A percentile compares a stretch with the other conserved stretches of the same genome.
Evolutionary conservation across 1,140 invertebrate genomes (phyloP).

Genomic region (Drosophila mauritiana): DNA sequence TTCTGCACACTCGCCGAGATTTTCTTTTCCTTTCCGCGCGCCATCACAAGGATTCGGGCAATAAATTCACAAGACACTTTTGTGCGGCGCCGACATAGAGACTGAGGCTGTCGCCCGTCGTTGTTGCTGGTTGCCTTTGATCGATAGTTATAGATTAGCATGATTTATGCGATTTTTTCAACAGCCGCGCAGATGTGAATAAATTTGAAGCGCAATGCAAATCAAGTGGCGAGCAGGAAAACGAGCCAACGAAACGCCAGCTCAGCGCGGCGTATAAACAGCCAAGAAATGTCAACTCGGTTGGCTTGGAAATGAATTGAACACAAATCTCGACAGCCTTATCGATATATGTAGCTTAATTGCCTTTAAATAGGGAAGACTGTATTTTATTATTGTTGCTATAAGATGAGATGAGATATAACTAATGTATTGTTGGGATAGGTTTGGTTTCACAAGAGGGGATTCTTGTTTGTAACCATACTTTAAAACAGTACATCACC

Average conservation of each 20-base stretch:
- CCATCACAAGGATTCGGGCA: constrained; percentile 60
- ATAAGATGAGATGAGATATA: too few species aligned
- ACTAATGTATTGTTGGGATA: background rate
- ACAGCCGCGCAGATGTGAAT: constrained; percentile 56
- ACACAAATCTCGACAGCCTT: constrained; percentile 11
- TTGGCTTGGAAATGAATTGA: constrained; percentile 25
- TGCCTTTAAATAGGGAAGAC: background rate
- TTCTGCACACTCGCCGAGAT: constrained; percentile 50
- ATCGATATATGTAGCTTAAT: constrained; percentile 15
- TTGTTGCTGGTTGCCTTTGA: constrained; percentile 43
- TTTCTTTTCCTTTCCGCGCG: constrained; percentile 41
- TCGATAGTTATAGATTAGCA: constrained; percentile 78
- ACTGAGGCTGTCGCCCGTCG: constrained; percentile 22
- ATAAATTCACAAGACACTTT: constrained; percentile 76
- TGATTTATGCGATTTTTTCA: constrained; percentile 64
- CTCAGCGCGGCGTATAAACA: constrained; percentile 12
- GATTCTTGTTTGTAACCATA: too few species aligned
- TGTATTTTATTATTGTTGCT: too few species aligned
- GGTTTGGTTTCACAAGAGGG: background rate
- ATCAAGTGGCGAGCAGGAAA: constrained; percentile 54
- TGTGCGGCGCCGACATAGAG: constrained; percentile 48
- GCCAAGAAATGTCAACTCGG: constrained; percentile 33
- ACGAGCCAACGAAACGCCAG: constrained; percentile 1
- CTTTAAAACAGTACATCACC: background rate
- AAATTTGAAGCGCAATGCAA: constrained; percentile 66